These are phyloP conservation scores for Globodera rostochiensis DNA, from an alignment of 1,140 invertebrate species.

Conservation along the genomic window DNA sequence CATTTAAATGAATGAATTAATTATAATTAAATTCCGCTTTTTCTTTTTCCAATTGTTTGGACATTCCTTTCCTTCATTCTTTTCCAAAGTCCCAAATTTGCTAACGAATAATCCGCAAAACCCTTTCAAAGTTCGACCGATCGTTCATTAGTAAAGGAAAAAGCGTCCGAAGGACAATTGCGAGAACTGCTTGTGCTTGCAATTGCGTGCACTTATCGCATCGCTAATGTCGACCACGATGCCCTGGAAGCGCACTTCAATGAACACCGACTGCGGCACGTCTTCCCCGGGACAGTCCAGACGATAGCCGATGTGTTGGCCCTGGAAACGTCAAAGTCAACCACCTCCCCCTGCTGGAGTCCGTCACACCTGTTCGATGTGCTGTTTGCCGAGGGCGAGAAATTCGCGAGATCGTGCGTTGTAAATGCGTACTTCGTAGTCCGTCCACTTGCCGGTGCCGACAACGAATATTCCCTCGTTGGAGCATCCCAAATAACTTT, in stretches of 20 bases:
- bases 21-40: too few relatives aligned
- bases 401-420: conserved; percentile 59
- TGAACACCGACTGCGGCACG: conserved; percentile 56
- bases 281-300: conserved; percentile 45
- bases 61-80: too few relatives aligned
- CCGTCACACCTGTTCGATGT: conserved; percentile 53
- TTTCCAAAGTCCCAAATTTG: too few relatives aligned
- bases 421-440: conserved; percentile 60
- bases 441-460: conserved; percentile 61
- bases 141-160: neutral
- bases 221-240: conserved; percentile 58
- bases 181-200: conserved; percentile 30
- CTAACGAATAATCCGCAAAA: too few relatives aligned
- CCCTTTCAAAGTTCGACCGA: too few relatives aligned
- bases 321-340: conserved; percentile 2
- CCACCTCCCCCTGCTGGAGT: neutral
- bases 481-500: conserved; percentile 56
- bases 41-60: too few relatives aligned
- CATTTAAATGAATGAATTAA: too few relatives aligned
- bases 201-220: conserved; percentile 50
- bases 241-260: conserved; percentile 62
- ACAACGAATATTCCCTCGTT: conserved; percentile 63
- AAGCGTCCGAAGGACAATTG: conserved; percentile 2
- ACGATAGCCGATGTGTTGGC: conserved; percentile 51
- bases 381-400: conserved; percentile 54